Conservation (phyloP, 2,888 invertebrate genomes). For the Diaperis boleti region DNA sequence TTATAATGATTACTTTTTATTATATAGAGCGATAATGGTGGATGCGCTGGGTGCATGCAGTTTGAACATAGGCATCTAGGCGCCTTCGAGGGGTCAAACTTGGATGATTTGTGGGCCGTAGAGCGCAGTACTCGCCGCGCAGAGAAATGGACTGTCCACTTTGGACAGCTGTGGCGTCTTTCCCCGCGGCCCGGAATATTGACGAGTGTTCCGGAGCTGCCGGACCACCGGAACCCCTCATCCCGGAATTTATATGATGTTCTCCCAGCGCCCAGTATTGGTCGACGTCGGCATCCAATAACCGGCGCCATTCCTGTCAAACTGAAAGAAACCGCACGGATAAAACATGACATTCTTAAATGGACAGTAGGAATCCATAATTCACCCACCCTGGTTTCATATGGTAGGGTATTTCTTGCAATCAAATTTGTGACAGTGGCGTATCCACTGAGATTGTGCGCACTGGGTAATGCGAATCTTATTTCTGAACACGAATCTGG, state of each 20-base stretch:
- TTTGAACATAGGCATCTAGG: conserved; percentile 48
- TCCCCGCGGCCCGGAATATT: conserved; percentile 57
- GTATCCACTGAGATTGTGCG: too few relatives aligned
- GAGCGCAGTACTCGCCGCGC: conserved; percentile 58
- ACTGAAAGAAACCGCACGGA: conserved; percentile 65
- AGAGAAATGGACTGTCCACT: conserved; percentile 66
- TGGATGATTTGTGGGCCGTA: conserved; percentile 60
- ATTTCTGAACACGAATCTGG: too few relatives aligned
- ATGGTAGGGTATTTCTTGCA: conserved; percentile 29
- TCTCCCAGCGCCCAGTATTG: conserved; percentile 63
- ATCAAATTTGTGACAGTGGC: too few relatives aligned
- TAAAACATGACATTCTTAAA: conserved; percentile 65
- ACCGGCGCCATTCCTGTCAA: conserved; percentile 64
- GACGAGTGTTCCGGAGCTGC: conserved; percentile 56
- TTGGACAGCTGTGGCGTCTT: conserved; percentile 55
- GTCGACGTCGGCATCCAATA: conserved; percentile 65
- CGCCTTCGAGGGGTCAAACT: conserved; percentile 56
- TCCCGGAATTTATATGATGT: conserved; percentile 67
- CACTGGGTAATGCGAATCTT: too few relatives aligned
- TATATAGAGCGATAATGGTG: conserved; percentile 26
- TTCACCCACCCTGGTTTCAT: conserved; percentile 20
- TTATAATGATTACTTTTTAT: background rate
- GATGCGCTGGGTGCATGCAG: conserved; percentile 44
- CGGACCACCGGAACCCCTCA: conserved; percentile 53
- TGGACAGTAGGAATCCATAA: conserved; percentile 61